phyloP scores from a whole-genome alignment of 2,888 invertebrate species.

The Archips crataeganus region DNA sequence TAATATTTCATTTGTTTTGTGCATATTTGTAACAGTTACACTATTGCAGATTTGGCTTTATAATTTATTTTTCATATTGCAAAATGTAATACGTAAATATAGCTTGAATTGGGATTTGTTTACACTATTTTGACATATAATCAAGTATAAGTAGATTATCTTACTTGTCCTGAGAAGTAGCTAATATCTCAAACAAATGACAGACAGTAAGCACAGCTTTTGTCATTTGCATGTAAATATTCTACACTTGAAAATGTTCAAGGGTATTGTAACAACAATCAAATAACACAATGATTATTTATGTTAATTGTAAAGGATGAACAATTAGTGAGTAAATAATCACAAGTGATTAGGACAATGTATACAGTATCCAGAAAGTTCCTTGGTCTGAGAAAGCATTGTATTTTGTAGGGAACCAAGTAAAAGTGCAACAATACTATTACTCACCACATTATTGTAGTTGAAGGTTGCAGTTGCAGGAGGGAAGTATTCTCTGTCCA shows the following conservation, averaged over 20 bases:
- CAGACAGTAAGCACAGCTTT: neutral
- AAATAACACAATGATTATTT: neutral
- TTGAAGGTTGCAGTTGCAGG: slow-evolving; percentile 78
- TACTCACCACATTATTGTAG: slow-evolving; percentile 82
- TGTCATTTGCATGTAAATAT: neutral
- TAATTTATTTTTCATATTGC: too few relatives aligned
- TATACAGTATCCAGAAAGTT: neutral
- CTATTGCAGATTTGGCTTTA: too few relatives aligned
- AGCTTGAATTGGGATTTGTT: too few relatives aligned
- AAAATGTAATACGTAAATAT: too few relatives aligned
- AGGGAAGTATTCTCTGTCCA: slow-evolving; percentile 77
- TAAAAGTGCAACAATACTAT: slow-evolving; percentile 38
- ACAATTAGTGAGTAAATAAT: neutral
- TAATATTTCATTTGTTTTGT: neutral
- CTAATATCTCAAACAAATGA: neutral
- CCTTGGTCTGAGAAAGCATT: neutral
- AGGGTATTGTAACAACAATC: slow-evolving; percentile 5
- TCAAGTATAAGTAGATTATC: too few relatives aligned
- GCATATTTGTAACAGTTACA: too few relatives aligned
- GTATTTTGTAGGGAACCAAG: slow-evolving; percentile 1
- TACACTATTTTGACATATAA: too few relatives aligned
- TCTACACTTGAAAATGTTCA: slow-evolving; percentile 1
- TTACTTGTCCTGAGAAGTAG: too few relatives aligned
- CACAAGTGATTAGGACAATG: neutral
- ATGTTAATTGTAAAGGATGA: neutral